These are phyloP conservation scores for Proteles cristata DNA, from an alignment of 2,113 vertebrate species.

Conservation along the genomic window DNA sequence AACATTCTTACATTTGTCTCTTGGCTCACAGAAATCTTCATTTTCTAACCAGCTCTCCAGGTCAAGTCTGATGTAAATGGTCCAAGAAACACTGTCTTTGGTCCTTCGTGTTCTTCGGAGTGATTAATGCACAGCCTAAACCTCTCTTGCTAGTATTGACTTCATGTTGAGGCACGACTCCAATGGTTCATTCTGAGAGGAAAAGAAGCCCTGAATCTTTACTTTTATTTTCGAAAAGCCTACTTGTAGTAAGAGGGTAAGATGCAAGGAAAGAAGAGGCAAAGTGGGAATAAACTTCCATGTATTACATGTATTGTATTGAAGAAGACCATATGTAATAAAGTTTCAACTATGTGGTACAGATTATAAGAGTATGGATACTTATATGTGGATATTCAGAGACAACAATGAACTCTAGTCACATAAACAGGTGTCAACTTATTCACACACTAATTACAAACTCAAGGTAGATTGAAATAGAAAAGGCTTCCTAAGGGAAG, in stretches of 20 bases:
- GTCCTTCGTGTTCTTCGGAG: slow-evolving; percentile 19
- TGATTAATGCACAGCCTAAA: not conserved
- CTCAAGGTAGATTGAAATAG: not conserved
- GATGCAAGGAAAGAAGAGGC: not conserved
- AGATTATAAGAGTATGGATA: slow-evolving; percentile 28
- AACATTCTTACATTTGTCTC: slow-evolving; percentile 3
- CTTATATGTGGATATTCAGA: not conserved
- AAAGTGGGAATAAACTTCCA: not conserved
- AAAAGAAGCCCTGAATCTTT: slow-evolving; percentile 23
- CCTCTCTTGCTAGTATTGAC: slow-evolving; percentile 36
- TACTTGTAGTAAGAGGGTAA: slow-evolving; percentile 9
- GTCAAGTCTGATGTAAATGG: slow-evolving; percentile 30
- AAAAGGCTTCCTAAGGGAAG: slow-evolving; percentile 1
- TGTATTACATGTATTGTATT: slow-evolving; percentile 10
- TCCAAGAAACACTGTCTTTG: slow-evolving; percentile 33
- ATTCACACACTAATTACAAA: slow-evolving; percentile 23
- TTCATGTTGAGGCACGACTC: slow-evolving; percentile 18
- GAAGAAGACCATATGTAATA: slow-evolving; percentile 14
- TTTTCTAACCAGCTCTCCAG: slow-evolving; percentile 23
- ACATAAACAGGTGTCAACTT: not conserved
- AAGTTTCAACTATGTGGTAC: not conserved
- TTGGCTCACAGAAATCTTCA: slow-evolving; percentile 24
- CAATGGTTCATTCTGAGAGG: slow-evolving; percentile 8
- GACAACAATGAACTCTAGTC: slow-evolving; percentile 16
- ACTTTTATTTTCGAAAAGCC: slow-evolving; percentile 38